phyloP scores from a whole-genome alignment of 1,140 invertebrate genomes.

The Anoplophora glabripennis region DNA sequence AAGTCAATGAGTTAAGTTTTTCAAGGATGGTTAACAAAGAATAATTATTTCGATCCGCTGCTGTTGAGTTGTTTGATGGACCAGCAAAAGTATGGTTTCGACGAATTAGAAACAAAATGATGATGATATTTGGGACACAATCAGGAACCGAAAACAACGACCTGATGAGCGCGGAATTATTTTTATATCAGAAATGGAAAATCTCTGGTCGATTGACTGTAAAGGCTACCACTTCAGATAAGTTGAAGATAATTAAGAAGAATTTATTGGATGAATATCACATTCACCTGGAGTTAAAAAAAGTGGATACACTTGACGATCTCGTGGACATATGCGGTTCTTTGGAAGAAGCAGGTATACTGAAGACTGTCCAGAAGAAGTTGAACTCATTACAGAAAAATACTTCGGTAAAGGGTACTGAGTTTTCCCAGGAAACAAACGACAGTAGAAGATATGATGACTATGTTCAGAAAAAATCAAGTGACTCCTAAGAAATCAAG shows the following conservation, averaged over 20 bases:
- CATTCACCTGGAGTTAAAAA: background rate
- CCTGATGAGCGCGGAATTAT: background rate
- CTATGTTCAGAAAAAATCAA: too few species aligned
- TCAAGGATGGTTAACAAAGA: background rate
- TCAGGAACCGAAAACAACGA: background rate
- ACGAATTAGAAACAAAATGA: background rate
- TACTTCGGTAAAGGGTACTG: too few species aligned
- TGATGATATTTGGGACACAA: background rate
- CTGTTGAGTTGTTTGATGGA: background rate
- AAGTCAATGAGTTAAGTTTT: too few species aligned
- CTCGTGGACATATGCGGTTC: too few species aligned
- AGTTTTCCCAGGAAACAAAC: too few species aligned
- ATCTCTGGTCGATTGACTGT: background rate
- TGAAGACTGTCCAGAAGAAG: too few species aligned
- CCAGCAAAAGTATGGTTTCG: background rate
- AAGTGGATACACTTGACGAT: too few species aligned
- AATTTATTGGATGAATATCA: background rate
- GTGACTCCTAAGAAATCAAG: too few species aligned
- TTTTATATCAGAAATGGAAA: background rate
- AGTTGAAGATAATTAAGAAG: background rate
- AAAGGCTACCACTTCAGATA: background rate
- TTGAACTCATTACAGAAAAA: too few species aligned
- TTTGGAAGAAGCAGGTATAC: too few species aligned
- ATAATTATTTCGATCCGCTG: background rate
- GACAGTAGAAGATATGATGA: too few species aligned